phyloP scores from a whole-genome alignment of 2,113 vertebrate genomes.

The Oreochromis niloticus region DNA sequence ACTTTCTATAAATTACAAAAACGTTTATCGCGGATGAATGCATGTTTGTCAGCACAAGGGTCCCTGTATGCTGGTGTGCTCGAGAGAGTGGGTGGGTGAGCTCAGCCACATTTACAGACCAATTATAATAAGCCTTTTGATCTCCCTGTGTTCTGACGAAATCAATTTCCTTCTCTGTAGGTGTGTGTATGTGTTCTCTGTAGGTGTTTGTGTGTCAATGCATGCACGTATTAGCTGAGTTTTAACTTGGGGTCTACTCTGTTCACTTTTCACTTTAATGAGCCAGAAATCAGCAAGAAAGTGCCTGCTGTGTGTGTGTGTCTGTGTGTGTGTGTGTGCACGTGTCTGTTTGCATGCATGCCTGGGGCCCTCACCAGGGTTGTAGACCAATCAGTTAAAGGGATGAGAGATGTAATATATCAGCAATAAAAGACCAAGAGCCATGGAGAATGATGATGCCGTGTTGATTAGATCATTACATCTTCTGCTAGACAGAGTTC shows the following conservation, averaged over 20 bases:
- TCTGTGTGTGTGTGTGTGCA: neutral
- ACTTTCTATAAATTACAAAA: neutral
- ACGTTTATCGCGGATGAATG: neutral
- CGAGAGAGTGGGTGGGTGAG: constrained; percentile 23
- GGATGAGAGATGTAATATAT: constrained; percentile 31
- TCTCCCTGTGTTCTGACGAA: constrained; percentile 58
- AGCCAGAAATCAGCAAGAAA: constrained; percentile 26
- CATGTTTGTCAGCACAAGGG: neutral
- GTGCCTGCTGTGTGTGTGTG: neutral
- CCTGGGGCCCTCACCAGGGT: neutral
- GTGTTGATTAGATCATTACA: constrained; percentile 16
- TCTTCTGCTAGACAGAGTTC: neutral
- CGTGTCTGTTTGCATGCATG: neutral
- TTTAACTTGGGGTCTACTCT: neutral
- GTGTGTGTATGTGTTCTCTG: neutral
- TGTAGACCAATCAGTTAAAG: constrained; percentile 25
- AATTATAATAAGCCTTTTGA: constrained; percentile 67
- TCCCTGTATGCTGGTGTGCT: constrained; percentile 10
- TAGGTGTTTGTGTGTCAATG: neutral
- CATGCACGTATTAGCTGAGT: neutral
- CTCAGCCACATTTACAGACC: constrained; percentile 55
- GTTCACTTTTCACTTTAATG: constrained; percentile 44
- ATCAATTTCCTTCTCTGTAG: constrained; percentile 55
- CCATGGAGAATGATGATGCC: neutral
- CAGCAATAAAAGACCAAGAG: constrained; percentile 11